phyloP scores from a whole-genome alignment of 2,797 vertebrate species.

The Danio tinwini region DNA sequence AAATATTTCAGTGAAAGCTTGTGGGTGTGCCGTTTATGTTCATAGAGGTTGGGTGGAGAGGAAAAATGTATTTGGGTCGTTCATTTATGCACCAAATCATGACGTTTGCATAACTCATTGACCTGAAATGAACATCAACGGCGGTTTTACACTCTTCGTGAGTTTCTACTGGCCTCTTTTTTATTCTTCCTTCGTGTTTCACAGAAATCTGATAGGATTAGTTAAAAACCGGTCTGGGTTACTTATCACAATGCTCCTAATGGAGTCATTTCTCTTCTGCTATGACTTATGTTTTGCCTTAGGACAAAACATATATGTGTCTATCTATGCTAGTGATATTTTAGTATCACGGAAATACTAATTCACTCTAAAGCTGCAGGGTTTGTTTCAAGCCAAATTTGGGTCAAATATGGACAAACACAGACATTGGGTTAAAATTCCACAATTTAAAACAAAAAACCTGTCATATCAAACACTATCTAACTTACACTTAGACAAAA shows the following conservation, averaged over 20 bases:
- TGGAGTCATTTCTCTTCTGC: slow-evolving; percentile 61
- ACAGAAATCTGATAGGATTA: slow-evolving; percentile 68
- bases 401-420: too few relatives aligned
- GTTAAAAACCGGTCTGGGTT: slow-evolving; percentile 61
- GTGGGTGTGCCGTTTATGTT: background rate
- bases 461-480: background rate
- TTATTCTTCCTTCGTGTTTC: slow-evolving; percentile 69
- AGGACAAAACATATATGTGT: slow-evolving; percentile 67
- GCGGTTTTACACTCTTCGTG: slow-evolving; percentile 46
- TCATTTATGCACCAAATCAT: background rate
- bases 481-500: slow-evolving; percentile 23
- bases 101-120: background rate
- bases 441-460: background rate
- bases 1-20: slow-evolving; percentile 14
- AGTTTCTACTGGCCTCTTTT: slow-evolving; percentile 64
- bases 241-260: slow-evolving; percentile 53
- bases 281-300: slow-evolving; percentile 56
- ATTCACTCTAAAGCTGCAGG: too few relatives aligned
- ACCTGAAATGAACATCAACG: slow-evolving; percentile 49
- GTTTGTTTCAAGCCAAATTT: too few relatives aligned
- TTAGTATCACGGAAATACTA: too few relatives aligned
- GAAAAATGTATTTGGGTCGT: background rate
- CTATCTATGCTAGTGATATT: background rate
- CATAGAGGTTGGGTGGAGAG: background rate
- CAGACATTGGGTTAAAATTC: background rate